Percentiles rank a stretch among this genome's conserved stretches.
Evolutionary conservation across 2,797 vertebrate genomes (phyloP).

Genomic region (Pitangus sulphuratus): DNA sequence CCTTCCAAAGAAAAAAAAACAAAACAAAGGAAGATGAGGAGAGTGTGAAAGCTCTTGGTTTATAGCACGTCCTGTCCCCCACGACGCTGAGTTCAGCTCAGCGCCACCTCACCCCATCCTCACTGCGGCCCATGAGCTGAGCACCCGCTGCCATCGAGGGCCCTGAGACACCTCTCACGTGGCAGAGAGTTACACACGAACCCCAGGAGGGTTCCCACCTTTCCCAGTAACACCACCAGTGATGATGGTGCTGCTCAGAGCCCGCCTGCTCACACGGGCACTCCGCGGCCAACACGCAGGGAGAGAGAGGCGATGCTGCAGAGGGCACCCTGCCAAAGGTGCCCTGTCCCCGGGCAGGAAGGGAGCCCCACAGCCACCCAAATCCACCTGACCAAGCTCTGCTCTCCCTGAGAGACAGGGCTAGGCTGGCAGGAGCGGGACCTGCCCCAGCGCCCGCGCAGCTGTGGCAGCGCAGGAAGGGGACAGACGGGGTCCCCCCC

Average conservation of each 20-base stretch:
- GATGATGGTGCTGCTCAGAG: fast-evolving
- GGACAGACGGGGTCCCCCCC: background rate
- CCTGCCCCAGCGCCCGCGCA: fast-evolving
- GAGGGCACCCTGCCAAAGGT: background rate
- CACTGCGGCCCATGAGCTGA: fast-evolving
- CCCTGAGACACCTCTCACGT: fast-evolving
- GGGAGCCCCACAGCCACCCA: background rate
- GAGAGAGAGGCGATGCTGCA: fast-evolving
- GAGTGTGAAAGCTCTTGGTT: background rate
- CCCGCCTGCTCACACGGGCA: background rate
- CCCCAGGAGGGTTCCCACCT: fast-evolving
- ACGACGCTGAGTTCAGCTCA: background rate
- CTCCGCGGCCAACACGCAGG: fast-evolving
- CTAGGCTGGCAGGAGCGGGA: fast-evolving
- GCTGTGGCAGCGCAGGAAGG: background rate
- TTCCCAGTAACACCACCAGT: fast-evolving
- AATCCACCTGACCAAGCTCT: fast-evolving
- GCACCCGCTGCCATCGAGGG: fast-evolving
- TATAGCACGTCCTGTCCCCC: fast-evolving
- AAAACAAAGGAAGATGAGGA: background rate
- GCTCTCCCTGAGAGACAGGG: fast-evolving
- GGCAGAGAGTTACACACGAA: background rate
- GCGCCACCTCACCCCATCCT: fast-evolving
- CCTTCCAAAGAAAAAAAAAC: background rate
- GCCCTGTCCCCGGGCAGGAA: background rate